Conservation (phyloP, 2,888 invertebrate species). For the Sinopyrophorus schimmeli region DNA sequence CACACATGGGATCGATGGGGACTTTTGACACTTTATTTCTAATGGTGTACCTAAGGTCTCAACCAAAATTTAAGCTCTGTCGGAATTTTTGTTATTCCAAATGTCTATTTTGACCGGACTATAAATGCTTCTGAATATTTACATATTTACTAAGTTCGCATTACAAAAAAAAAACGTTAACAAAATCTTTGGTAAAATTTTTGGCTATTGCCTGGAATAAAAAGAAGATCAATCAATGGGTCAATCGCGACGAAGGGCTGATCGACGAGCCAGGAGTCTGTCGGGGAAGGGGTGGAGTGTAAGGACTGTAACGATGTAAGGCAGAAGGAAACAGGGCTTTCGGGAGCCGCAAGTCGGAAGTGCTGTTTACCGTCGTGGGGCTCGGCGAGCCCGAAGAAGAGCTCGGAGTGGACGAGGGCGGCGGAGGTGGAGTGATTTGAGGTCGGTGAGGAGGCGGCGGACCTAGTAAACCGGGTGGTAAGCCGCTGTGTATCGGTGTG, state of each 20-base stretch:
- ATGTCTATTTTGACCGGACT: no score
- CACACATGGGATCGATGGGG: no score
- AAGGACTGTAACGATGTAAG: conserved; percentile 56
- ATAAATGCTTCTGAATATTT: conserved; percentile 26
- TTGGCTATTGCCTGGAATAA: conserved; percentile 25
- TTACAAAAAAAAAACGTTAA: conserved; percentile 27
- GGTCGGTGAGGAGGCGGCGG: conserved; percentile 52
- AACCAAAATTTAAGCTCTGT: no score
- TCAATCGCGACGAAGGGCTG: conserved; percentile 40
- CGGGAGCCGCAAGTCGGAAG: conserved; percentile 54
- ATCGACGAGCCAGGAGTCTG: conserved; percentile 34
- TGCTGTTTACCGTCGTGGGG: conserved; percentile 52
- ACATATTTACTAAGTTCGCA: conserved; percentile 34
- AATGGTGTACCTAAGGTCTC: no score
- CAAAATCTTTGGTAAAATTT: conserved; percentile 33
- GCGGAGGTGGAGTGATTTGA: conserved; percentile 56
- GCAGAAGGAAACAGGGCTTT: conserved; percentile 55
- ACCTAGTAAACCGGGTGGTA: conserved; percentile 53
- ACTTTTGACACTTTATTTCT: no score
- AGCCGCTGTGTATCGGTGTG: conserved; percentile 49
- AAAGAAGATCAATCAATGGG: conserved; percentile 40
- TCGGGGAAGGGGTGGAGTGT: conserved; percentile 46
- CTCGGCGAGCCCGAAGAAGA: conserved; percentile 67
- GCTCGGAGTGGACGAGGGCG: conserved; percentile 56
- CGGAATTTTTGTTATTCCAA: no score